phyloP scores from a whole-genome alignment of 2,888 invertebrate genomes.

The Oasisia sp. region DNA sequence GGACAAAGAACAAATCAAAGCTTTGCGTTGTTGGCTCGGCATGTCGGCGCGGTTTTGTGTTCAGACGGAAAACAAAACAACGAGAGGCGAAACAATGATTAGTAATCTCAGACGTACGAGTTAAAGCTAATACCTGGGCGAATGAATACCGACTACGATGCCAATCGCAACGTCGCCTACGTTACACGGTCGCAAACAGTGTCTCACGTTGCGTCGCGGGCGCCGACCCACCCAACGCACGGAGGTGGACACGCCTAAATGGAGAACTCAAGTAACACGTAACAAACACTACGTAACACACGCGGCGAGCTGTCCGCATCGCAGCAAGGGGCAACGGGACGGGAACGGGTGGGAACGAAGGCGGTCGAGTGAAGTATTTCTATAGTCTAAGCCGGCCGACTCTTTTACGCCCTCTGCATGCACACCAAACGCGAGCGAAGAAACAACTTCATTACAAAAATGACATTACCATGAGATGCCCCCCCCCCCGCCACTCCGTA shows the following conservation, averaged over 20 bases:
- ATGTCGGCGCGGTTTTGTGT: slow-evolving; percentile 4
- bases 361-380: background rate
- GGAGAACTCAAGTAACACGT: slow-evolving; percentile 6
- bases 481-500: background rate
- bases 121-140: slow-evolving; percentile 17
- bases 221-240: background rate
- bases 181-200: background rate
- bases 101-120: background rate
- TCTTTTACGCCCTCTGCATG: background rate
- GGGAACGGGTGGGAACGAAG: background rate
- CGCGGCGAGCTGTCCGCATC: background rate
- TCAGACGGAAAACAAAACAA: background rate
- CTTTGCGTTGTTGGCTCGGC: background rate
- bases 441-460: background rate
- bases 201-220: background rate
- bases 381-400: background rate
- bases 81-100: background rate
- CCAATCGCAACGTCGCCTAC: background rate
- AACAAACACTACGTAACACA: background rate
- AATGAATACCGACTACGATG: background rate
- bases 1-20: background rate
- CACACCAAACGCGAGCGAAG: background rate
- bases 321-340: background rate
- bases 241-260: background rate
- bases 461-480: background rate